These are phyloP conservation scores for Dinocampus coccinellae DNA, from an alignment of 2,888 invertebrate species.

Conservation along the genomic window DNA sequence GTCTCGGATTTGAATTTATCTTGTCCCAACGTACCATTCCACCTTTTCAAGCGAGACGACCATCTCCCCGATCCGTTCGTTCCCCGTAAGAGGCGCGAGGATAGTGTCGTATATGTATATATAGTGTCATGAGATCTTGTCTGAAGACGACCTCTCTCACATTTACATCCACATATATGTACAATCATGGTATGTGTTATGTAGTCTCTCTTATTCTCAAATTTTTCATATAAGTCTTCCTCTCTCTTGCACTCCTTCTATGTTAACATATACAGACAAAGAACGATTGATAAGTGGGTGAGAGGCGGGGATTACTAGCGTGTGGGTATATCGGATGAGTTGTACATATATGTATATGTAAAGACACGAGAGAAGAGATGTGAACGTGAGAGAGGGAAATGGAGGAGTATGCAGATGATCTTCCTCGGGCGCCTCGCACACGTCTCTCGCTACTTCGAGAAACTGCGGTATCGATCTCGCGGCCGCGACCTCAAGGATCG, in stretches of 20 bases:
- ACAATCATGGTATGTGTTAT: too few relatives aligned
- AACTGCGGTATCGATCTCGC: conserved; percentile 37
- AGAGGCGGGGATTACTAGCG: conserved; percentile 26
- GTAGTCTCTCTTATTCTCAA: too few relatives aligned
- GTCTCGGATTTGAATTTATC: conserved; percentile 65
- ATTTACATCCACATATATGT: background rate
- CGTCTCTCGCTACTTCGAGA: conserved; percentile 33
- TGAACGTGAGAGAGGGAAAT: background rate
- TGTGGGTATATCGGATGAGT: conserved; percentile 11
- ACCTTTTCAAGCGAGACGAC: conserved; percentile 23
- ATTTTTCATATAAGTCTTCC: too few relatives aligned
- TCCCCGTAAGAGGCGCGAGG: background rate
- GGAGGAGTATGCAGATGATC: conserved; percentile 45
- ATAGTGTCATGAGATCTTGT: conserved; percentile 3
- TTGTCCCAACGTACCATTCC: conserved; percentile 44
- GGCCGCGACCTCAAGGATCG: conserved; percentile 37
- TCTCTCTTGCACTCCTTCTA: background rate
- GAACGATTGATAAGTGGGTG: conserved; percentile 25
- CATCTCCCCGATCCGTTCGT: conserved; percentile 12
- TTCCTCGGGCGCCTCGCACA: conserved; percentile 42
- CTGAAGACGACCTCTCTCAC: conserved; percentile 1
- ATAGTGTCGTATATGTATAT: background rate
- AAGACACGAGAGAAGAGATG: conserved; percentile 18
- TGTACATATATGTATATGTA: background rate
- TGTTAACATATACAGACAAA: background rate